A percentile compares a stretch with the other conserved stretches of the same genome.
phyloP scores from a whole-genome alignment of 2,113 vertebrate genomes.

The Colaptes auratus region DNA sequence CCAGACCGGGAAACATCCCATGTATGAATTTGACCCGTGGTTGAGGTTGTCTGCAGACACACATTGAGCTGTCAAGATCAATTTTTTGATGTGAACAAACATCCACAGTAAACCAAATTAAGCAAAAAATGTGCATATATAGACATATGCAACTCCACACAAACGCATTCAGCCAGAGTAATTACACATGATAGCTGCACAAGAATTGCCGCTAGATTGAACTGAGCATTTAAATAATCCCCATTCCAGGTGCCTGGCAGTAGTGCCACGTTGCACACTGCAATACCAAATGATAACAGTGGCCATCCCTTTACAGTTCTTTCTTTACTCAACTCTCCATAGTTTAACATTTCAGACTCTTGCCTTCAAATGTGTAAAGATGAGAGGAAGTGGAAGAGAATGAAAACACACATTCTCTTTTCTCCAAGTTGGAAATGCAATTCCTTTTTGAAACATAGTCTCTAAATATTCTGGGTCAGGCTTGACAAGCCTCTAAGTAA shows the following conservation, averaged over 20 bases:
- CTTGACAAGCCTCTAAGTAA: too few species aligned
- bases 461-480: neutral
- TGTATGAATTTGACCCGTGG: neutral
- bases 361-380: neutral
- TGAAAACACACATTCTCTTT: neutral
- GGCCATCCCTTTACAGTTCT: neutral
- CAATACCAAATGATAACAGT: accelerated
- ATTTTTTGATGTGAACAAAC: neutral
- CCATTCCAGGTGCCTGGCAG: neutral
- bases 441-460: neutral
- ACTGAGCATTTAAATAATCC: neutral
- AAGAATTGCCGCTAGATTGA: accelerated
- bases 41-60: neutral
- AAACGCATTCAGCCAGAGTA: neutral
- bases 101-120: neutral
- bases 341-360: neutral
- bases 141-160: neutral
- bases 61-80: neutral
- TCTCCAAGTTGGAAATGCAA: neutral
- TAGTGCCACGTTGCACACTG: accelerated
- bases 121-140: accelerated
- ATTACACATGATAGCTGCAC: neutral
- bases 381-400: neutral
- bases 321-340: neutral
- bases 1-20: neutral